Evolutionary conservation across 1,140 invertebrate genomes (phyloP).

Genomic region (Drosophila mojavensis): DNA sequence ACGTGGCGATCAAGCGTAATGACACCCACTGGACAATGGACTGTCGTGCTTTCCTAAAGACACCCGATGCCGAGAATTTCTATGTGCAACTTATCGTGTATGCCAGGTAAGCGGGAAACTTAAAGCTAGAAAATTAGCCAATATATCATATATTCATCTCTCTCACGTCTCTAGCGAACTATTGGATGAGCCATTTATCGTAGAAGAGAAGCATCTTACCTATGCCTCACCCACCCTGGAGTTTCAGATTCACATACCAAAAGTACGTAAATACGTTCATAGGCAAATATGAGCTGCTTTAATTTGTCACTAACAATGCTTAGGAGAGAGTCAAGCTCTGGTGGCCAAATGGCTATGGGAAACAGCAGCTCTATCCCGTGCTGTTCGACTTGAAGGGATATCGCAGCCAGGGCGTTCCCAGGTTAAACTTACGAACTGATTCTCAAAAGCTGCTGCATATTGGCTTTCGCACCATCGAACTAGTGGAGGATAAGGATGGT

Average conservation of each 20-base stretch:
- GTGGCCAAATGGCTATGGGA: conserved; percentile 98
- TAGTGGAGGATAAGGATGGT: conserved; percentile 89
- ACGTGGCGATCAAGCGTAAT: conserved; percentile 82
- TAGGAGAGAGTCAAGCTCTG: conserved; percentile 86
- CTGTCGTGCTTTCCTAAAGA: conserved; percentile 85
- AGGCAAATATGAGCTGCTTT: too few relatives aligned
- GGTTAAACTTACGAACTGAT: conserved; percentile 48
- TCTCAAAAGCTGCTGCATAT: conserved; percentile 86
- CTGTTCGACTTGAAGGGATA: conserved; percentile 84
- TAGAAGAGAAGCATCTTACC: conserved; percentile 35
- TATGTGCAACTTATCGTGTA: conserved; percentile 50
- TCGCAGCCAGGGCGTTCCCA: conserved; percentile 16
- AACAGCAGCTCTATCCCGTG: conserved; percentile 90
- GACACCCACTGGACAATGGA: conserved; percentile 84
- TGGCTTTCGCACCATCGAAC: conserved; percentile 94
- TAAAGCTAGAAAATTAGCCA: too few relatives aligned
- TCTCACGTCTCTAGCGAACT: conserved; percentile 47
- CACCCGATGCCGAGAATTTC: conserved; percentile 61
- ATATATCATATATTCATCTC: neutral
- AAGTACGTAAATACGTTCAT: conserved; percentile 30
- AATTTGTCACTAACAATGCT: neutral
- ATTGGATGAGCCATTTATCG: conserved; percentile 41
- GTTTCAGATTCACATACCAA: conserved; percentile 67
- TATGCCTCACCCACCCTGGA: conserved; percentile 44
- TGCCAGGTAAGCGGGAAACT: conserved; percentile 46